Evolutionary conservation across 2,113 vertebrate genomes (phyloP), one percentile per base, ranked within the genome.

Genomic region (Hyaena hyaena): DNA sequence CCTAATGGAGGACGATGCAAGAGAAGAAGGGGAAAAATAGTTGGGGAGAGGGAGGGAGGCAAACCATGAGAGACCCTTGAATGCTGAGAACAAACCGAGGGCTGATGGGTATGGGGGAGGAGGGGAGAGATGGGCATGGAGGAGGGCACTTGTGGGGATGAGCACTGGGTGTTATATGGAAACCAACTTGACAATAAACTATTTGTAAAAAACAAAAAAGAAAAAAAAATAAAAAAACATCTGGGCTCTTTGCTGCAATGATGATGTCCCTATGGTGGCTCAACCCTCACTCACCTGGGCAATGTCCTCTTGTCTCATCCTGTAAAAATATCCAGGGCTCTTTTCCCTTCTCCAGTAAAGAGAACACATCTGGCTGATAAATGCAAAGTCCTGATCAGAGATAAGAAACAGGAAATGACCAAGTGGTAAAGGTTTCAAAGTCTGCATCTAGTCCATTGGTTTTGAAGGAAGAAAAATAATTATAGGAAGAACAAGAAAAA

Each of bases 341-440:
- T 85, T 66, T 74, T 21, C 94, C 91, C 48, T 91, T 84, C n/a
- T 76, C 71, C 33, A 88, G 28, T 43, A 84, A 77, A 28, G 81
- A 86, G 77, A 96, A 83, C 17, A 87, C 31, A 74, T 43, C 53
- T 26, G 90, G 87, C 48, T 91, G 82, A 93, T 73, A 95, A 53
- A 95, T 80, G 88, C 77, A 94, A 74, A 96, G 65, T 45, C 95
- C 91, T 97, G 39, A n/a, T 33, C 7, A 39, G 19, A 50, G 71
- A 84, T 10, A 88, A 91, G 80, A 84, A 50, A 80, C 0, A 45
- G 17, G 31, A 83, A 73, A 83, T 82, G 31, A 84, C 16, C 63
- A 93, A 4, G 1, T 26, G 61, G 55, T 48, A 71, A 83, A 35
- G 45, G 21, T 48, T 79, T 39, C 8, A 43, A 65, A 74, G 3